These are phyloP conservation scores for Leptoclinus maculatus DNA, from an alignment of 2,797 vertebrate species.

Conservation along the genomic window DNA sequence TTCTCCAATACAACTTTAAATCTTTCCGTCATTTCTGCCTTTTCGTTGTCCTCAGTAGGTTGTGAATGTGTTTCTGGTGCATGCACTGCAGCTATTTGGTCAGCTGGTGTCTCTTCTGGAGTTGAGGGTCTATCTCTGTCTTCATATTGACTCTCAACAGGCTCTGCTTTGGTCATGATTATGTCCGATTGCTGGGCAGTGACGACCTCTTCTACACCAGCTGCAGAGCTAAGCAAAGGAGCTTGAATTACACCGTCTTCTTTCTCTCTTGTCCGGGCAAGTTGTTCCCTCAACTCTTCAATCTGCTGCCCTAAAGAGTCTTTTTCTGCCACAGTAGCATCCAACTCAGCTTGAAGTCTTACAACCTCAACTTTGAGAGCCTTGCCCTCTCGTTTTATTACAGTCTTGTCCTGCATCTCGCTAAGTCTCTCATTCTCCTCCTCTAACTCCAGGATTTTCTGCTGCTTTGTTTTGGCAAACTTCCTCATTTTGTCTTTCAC, in stretches of 20 bases:
- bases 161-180: slow-evolving; percentile 47
- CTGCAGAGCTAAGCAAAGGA: slow-evolving; percentile 5
- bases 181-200: slow-evolving; percentile 55
- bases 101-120: slow-evolving; percentile 24
- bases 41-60: slow-evolving; percentile 39
- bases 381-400: slow-evolving; percentile 37
- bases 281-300: slow-evolving; percentile 77
- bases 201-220: slow-evolving; percentile 66
- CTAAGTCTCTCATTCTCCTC: slow-evolving; percentile 94
- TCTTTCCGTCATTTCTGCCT: slow-evolving; percentile 39
- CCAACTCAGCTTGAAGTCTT: slow-evolving; percentile 77
- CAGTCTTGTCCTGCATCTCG: slow-evolving; percentile 78
- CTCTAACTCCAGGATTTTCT: slow-evolving; percentile 95
- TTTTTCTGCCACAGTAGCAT: slow-evolving; percentile 81
- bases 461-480: slow-evolving; percentile 96
- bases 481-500: slow-evolving; percentile 98
- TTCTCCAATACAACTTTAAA: slow-evolving; percentile 50
- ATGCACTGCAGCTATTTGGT: slow-evolving; percentile 17
- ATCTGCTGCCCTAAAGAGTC: slow-evolving; percentile 83
- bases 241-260: slow-evolving; percentile 1
- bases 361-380: slow-evolving; percentile 78
- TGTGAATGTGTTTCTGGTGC: slow-evolving; percentile 41
- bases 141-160: slow-evolving; percentile 36
- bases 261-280: slow-evolving; percentile 66
- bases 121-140: slow-evolving; percentile 29